Evolutionary conservation across 2,888 invertebrate species (phyloP), one percentile per base, ranked within the genome.

Genomic region (Lampropteryx suffumata): DNA sequence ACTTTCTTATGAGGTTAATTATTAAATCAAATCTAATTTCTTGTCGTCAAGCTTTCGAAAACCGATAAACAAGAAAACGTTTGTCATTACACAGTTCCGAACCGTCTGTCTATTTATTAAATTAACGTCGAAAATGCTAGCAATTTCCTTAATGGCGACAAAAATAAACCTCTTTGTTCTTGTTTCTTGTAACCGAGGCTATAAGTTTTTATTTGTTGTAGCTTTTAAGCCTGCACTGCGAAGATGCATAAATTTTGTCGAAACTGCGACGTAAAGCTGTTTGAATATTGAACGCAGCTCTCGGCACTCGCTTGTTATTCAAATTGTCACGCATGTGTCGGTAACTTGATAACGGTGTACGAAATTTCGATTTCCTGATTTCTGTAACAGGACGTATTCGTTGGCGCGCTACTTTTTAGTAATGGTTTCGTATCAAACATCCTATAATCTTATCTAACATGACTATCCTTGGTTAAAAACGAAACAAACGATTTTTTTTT

Each of bases 121-220:
- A 58, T 52, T 47, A 42, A 55, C 44, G 43, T 39, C 12, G 17
- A 43, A 39, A 55, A 37, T 46, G 36, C 29, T 42, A 44, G 51
- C 51, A 47, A 55, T 52, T 58, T 54, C 50, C 52, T 27, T 55
- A 50, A 50, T 36, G 49, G 47, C 41, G 42, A 47, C 49, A 26
- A 44, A 39, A 55, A 47, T 47, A 41, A 50, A 57, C 40, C 45
- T 12, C 28, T 21, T 29, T 21, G 32, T 33, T 13, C 35, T 6
- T 30, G 39, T 39, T 39, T 46, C 29, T 32, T 14, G 13, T 9
- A 39, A 30, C 30, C 9, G 11, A 37, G 32, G 7, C 26, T 14
- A 0, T 4, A 8, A 13, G 10, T 36, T 30, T 44, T 35, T 35
- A 21, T 30, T 44, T n/a, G 12, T 29, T 30, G 14, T 26, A 7